Evolutionary conservation across 2,797 vertebrate genomes (phyloP), one percentile per base, ranked within the genome.

Genomic region (Morelia viridis): DNA sequence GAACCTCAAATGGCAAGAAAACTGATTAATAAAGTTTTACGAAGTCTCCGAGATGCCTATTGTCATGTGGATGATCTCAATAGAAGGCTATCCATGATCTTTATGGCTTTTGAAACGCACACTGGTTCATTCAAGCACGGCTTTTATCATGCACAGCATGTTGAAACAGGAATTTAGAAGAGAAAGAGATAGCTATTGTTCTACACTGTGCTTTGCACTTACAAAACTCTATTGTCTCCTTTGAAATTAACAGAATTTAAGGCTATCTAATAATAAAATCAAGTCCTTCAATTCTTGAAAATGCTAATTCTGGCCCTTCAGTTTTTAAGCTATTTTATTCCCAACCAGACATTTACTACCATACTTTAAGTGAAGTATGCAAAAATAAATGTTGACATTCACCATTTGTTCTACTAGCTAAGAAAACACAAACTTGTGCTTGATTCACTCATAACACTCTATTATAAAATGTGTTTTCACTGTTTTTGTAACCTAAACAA

Each of bases 111-210:
- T 95, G 93, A 95, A 76, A 28, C 31, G 11, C 26, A n/a, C 10
- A 56, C 0, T 65, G 41, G 50, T 61, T 85, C 19, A 71, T 31
- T 76, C 83, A 17, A 41, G 46, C 94, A 95, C 93, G 58, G 35
- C 95, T 96, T 96, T 96, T 95, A 96, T 91, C 94, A 94, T 91
- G 41, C 65, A 92, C 94, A 92, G 93, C 94, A 46, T 94, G 91
- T 24, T 64, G 68, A 87, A 80, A 22, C 53, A 53, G 8, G 76
- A 85, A 65, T 92, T 26, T 92, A 57, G 89, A 92, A 93, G 84
- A 91, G 89, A 84, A 94, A 95, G 61, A 46, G 90, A 71, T 71
- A 93, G 26, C 90, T 71, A 93, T 28, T 35, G 61, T 5, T 91
- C 85, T 95, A 87, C 28, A 4, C 46, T 1, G 0, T 15, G 3